These are phyloP conservation scores for Myanophis thanlyinensis DNA, from an alignment of 2,113 vertebrate species.

Conservation along the genomic window DNA sequence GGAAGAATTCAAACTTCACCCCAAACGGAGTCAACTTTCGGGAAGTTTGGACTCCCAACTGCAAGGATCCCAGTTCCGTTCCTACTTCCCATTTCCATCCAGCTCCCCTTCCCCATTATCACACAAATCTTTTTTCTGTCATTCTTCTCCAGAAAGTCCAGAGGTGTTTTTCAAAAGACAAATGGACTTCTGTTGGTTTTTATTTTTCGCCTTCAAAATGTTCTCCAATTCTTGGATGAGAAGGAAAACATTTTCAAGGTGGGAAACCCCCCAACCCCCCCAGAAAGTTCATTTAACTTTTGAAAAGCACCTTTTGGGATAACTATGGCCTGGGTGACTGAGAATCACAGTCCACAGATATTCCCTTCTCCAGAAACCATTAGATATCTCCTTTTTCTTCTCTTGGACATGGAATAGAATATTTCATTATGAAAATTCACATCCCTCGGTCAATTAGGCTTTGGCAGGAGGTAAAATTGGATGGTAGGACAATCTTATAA, in stretches of 20 bases:
- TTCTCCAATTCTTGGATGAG: too few species aligned
- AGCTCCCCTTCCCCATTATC: not conserved
- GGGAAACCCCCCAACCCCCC: too few species aligned
- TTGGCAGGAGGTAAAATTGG: not conserved
- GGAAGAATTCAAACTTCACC: not conserved
- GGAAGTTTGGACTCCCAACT: not conserved
- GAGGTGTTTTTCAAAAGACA: too few species aligned
- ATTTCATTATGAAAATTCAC: not conserved
- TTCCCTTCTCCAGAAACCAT: not conserved
- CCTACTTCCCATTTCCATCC: too few species aligned
- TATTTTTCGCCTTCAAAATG: fast-evolving
- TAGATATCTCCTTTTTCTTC: not conserved
- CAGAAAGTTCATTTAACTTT: too few species aligned
- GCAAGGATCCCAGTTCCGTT: not conserved
- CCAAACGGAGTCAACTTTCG: not conserved
- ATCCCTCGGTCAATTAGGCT: not conserved
- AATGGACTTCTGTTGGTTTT: too few species aligned
- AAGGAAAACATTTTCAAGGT: too few species aligned
- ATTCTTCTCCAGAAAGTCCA: not conserved
- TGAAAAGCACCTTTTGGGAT: too few species aligned
- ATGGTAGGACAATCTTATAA: not conserved
- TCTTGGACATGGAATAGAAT: not conserved
- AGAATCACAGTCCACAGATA: too few species aligned
- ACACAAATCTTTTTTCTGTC: too few species aligned
- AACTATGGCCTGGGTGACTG: too few species aligned